Evolutionary conservation across 2,888 invertebrate genomes (phyloP).

Genomic region (Hydrotaea cyrtoneurina): DNA sequence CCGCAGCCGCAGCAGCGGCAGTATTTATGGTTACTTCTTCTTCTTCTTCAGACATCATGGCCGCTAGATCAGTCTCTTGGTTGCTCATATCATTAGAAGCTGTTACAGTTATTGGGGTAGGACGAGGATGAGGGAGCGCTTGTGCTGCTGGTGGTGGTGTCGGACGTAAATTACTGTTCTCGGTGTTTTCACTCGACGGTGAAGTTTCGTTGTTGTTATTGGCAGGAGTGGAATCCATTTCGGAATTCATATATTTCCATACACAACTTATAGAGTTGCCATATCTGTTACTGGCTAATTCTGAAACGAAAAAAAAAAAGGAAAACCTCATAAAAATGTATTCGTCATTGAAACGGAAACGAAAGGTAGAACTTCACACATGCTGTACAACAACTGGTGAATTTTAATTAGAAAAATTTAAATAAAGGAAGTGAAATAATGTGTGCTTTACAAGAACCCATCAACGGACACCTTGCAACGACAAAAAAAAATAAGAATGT

Average conservation of each 20-base stretch:
- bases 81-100: conserved; percentile 66
- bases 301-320: conserved; percentile 39
- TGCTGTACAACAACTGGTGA: conserved; percentile 20
- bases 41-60: conserved; percentile 71
- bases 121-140: not conserved
- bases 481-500: not conserved
- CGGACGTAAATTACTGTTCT: conserved; percentile 25
- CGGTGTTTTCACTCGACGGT: conserved; percentile 36
- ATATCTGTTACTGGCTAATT: conserved; percentile 30
- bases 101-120: conserved; percentile 26
- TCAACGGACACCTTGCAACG: conserved; percentile 11
- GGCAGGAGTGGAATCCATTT: conserved; percentile 53
- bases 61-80: conserved; percentile 78
- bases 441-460: conserved; percentile 17
- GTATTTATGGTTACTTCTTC: conserved; percentile 56
- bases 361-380: not conserved
- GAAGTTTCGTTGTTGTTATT: conserved; percentile 9
- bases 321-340: conserved; percentile 32
- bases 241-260: conserved; percentile 34
- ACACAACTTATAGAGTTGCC: conserved; percentile 8
- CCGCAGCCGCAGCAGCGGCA: conserved; percentile 62
- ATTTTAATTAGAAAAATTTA: conserved; percentile 59
- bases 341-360: conserved; percentile 34
- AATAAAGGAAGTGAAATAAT: conserved; percentile 39
- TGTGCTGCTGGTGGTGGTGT: conserved; percentile 3